Base-by-base conservation (phyloP, 2,113 vertebrate genomes). In the Bagarius yarrelli region DNA sequence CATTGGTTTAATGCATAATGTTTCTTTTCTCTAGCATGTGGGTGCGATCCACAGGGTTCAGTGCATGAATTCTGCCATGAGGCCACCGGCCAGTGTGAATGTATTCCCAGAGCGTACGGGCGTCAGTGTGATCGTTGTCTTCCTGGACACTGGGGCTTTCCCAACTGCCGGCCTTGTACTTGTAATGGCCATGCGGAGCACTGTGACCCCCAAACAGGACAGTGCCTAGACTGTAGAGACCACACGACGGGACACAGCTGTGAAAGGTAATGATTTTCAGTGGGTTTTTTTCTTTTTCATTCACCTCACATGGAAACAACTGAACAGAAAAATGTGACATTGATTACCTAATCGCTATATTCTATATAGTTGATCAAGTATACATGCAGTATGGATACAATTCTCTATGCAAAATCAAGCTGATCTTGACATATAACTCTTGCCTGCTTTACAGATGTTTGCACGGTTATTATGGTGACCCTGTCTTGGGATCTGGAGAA, bases 121-220 rank as follows among this genome's bases (percentile, higher is more conserved):
- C 94, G 95, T 8, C 96, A 94, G 82, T 99, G 98, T 3, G 95
- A 98, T 76, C 92, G 86, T 47, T 99, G 98, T 83, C 90, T 98
- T 59, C 95, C 95, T 0, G 94, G 94, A 11, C 93, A 95, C 88
- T 99, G 98, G 98, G 96, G 97, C 18, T 99, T 98, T 85, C 97
- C 98, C 0, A 86, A 82, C 87, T 99, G 98, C 85, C 94, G 94
- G 52, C 93, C 93, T 69, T 99, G 98, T 89, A 87, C 92, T 44
- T 99, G 98, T 81, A 99, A 98, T 0, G 95, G 97, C 55, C 97
- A 98, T 0, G 80, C 94, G 0, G 95, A 98, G 0, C 87, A 94
- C 83, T 99, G 98, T 3, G 92, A 95, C 85, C 64, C 92, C 0
- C 86, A 88, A 83, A 95, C 90, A 0, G 97, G 98, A 1, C 90